phyloP scores from a whole-genome alignment of 2,888 invertebrate species.

The Clistopyga incitator region DNA sequence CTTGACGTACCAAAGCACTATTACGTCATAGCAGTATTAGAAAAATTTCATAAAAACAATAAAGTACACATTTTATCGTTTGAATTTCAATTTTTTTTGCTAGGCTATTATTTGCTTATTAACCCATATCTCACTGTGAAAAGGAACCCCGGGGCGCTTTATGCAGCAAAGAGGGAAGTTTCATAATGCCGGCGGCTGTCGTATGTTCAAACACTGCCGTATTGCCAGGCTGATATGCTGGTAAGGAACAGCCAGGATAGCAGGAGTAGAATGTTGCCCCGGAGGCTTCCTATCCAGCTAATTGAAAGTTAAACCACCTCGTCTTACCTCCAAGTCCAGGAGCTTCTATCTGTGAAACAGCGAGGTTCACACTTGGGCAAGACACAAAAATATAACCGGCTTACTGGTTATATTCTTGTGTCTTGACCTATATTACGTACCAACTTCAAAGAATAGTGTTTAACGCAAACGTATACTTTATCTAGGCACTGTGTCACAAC shows the following conservation, averaged over 20 bases:
- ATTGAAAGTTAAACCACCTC: conserved; percentile 60
- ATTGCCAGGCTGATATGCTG: conserved; percentile 13
- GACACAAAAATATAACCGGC: too few relatives aligned
- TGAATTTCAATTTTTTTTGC: not conserved
- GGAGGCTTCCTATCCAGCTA: conserved; percentile 36
- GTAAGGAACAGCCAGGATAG: conserved; percentile 12
- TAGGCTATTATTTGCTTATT: conserved; percentile 8
- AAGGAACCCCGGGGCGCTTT: not conserved
- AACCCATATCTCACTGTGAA: not conserved
- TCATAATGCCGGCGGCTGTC: conserved; percentile 29
- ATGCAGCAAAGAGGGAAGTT: conserved; percentile 35
- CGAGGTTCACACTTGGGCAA: conserved; percentile 22
- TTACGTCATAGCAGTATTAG: too few relatives aligned
- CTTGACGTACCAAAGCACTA: too few relatives aligned
- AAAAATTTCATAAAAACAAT: too few relatives aligned
- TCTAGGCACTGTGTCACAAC: conserved; percentile 19
- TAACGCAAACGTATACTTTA: conserved; percentile 54
- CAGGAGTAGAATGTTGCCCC: conserved; percentile 25
- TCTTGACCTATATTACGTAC: conserved; percentile 30
- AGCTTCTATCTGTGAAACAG: conserved; percentile 16
- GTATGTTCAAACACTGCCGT: conserved; percentile 10
- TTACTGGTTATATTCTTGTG: conserved; percentile 1
- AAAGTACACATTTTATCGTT: not conserved
- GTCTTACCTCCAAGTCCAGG: conserved; percentile 42
- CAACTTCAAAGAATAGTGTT: conserved; percentile 40